Percentiles rank a stretch among this genome's conserved stretches.
Conservation (phyloP, 1,140 invertebrate species). For the Carposina sasakii region DNA sequence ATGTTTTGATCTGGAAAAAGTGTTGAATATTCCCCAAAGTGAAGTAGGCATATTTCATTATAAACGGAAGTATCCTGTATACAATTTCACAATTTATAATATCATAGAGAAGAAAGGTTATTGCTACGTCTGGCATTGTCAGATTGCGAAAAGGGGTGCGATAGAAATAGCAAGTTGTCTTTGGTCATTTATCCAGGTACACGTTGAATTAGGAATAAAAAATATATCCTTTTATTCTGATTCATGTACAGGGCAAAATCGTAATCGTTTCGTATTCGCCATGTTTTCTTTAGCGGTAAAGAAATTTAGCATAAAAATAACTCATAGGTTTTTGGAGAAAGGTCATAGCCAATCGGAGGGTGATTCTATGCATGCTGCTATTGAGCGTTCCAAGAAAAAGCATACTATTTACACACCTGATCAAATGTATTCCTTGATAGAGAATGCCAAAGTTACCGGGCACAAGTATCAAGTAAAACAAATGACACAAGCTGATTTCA, state of each 20-base stretch:
- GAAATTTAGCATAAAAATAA: slow-evolving; percentile 30
- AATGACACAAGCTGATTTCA: slow-evolving; percentile 15
- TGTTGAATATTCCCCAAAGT: slow-evolving; percentile 18
- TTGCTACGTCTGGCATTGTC: slow-evolving; percentile 27
- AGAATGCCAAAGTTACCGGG: slow-evolving; percentile 16
- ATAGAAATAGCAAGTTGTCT: slow-evolving; percentile 28
- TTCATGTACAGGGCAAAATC: slow-evolving; percentile 45
- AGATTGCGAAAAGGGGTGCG: slow-evolving; percentile 18
- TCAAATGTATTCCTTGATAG: slow-evolving; percentile 17
- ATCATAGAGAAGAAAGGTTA: slow-evolving; percentile 10
- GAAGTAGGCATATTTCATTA: slow-evolving; percentile 27
- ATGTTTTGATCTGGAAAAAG: slow-evolving; percentile 22
- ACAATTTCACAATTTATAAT: slow-evolving; percentile 30
- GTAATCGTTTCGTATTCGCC: slow-evolving; percentile 38
- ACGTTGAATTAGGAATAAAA: slow-evolving; percentile 10
- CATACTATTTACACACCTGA: slow-evolving; percentile 24
- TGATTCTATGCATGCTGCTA: slow-evolving; percentile 37
- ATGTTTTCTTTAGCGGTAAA: slow-evolving; percentile 29
- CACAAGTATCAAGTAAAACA: slow-evolving; percentile 15
- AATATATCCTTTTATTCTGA: slow-evolving; percentile 36
- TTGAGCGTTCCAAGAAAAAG: slow-evolving; percentile 32
- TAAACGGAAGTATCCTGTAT: slow-evolving; percentile 27
- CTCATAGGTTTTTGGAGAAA: slow-evolving; percentile 35
- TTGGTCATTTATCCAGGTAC: slow-evolving; percentile 14
- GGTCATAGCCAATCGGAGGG: slow-evolving; percentile 39